Percentiles rank a stretch among this genome's conserved stretches.
Conservation (phyloP, 2,888 invertebrate genomes). For the Eupithecia subfuscata region DNA sequence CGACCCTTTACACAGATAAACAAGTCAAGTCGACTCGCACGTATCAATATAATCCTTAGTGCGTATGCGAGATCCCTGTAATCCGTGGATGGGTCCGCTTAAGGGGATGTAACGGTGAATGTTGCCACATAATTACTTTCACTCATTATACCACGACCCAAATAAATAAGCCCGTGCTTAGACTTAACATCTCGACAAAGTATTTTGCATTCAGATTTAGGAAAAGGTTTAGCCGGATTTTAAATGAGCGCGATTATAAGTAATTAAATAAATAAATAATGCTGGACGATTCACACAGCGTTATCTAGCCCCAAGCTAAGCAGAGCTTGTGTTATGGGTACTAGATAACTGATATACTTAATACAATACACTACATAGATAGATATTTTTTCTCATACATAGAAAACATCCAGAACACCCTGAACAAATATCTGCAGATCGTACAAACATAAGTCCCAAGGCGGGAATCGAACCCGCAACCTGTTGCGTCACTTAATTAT, state of each 20-base stretch:
- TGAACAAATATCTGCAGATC: too few species aligned
- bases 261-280: too few species aligned
- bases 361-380: too few species aligned
- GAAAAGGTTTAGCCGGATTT: constrained; percentile 32
- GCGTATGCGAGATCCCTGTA: constrained; percentile 74
- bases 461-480: too few species aligned
- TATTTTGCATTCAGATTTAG: constrained; percentile 20
- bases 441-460: too few species aligned
- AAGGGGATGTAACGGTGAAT: constrained; percentile 67
- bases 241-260: not conserved
- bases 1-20: constrained; percentile 79
- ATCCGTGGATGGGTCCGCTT: constrained; percentile 71
- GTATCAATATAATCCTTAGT: constrained; percentile 79
- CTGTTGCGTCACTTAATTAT: too few species aligned
- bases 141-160: constrained; percentile 62
- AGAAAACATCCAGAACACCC: too few species aligned
- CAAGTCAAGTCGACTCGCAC: constrained; percentile 74
- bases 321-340: too few species aligned
- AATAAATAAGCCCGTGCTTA: constrained; percentile 44
- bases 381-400: too few species aligned
- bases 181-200: constrained; percentile 7
- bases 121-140: constrained; percentile 79
- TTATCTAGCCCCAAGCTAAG: too few species aligned
- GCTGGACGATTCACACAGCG: too few species aligned
- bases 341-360: too few species aligned